These are phyloP conservation scores for Nothura maculosa DNA, from an alignment of 2,797 vertebrate genomes.

Conservation along the genomic window DNA sequence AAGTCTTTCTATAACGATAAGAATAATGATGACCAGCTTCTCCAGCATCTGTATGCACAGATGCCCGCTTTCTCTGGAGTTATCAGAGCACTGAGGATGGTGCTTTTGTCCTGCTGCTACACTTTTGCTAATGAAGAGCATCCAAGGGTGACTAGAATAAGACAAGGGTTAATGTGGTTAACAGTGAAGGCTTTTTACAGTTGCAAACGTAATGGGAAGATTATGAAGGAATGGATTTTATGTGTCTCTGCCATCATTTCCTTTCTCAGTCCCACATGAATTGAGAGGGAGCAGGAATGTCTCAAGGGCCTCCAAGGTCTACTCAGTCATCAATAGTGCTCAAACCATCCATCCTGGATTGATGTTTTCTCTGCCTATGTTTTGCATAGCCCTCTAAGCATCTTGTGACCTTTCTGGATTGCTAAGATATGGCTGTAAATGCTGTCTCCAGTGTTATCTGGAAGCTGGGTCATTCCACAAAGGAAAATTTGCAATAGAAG, in stretches of 20 bases:
- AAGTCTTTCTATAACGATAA: not conserved
- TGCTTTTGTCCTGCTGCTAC: not conserved
- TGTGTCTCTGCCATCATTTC: not conserved
- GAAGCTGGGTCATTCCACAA: not conserved
- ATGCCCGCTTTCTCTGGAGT: not conserved
- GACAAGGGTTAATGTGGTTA: not conserved
- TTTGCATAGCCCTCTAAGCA: too few species aligned
- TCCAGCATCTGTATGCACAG: fast-evolving
- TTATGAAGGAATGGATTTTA: not conserved
- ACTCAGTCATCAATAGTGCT: not conserved
- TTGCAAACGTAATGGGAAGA: not conserved
- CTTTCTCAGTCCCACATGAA: not conserved
- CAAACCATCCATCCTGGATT: not conserved
- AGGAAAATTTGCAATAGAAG: not conserved
- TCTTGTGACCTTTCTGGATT: not conserved
- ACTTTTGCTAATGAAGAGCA: not conserved
- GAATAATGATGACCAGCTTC: not conserved
- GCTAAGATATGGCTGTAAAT: not conserved
- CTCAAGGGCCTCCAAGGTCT: not conserved
- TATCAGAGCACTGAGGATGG: not conserved
- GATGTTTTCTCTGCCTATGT: not conserved
- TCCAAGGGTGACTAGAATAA: not conserved
- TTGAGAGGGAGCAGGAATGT: not conserved
- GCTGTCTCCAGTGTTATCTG: not conserved
- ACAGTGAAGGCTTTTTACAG: not conserved